Conservation (phyloP, 1,140 invertebrate genomes). For the Metopolophium dirhodum region DNA sequence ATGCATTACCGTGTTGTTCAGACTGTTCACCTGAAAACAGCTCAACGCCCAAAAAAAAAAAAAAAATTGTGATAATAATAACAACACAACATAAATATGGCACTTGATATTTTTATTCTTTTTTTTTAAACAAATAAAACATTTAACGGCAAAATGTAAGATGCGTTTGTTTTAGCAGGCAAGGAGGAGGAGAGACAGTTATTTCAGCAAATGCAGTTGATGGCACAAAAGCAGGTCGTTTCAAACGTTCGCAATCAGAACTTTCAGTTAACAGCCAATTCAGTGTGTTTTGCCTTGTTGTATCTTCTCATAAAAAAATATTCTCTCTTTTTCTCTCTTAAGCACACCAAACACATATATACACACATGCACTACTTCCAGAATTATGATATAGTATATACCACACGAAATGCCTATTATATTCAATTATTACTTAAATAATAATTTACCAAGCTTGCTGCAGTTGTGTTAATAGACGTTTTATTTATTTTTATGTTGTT, state of each 20-base stretch:
- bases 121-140: conserved; percentile 34
- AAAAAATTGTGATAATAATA: conserved; percentile 46
- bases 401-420: neutral
- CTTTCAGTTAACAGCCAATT: conserved; percentile 57
- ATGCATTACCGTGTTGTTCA: neutral
- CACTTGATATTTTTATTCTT: conserved; percentile 35
- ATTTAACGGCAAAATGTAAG: conserved; percentile 45
- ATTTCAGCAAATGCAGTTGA: conserved; percentile 94
- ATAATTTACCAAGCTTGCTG: conserved; percentile 52
- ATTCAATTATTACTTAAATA: conserved; percentile 35
- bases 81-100: conserved; percentile 18
- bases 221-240: conserved; percentile 92
- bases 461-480: conserved; percentile 50
- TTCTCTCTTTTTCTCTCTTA: conserved; percentile 47
- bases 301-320: conserved; percentile 54
- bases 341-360: conserved; percentile 46
- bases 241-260: conserved; percentile 57
- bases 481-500: conserved; percentile 46
- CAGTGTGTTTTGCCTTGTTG: conserved; percentile 57
- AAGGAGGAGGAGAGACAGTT: conserved; percentile 94
- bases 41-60: neutral
- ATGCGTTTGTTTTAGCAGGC: conserved; percentile 71
- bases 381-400: conserved; percentile 1
- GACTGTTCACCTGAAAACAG: neutral
- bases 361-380: conserved; percentile 35